phyloP scores from a whole-genome alignment of 2,888 invertebrate species.

The Chaetogeoica ovagalla region DNA sequence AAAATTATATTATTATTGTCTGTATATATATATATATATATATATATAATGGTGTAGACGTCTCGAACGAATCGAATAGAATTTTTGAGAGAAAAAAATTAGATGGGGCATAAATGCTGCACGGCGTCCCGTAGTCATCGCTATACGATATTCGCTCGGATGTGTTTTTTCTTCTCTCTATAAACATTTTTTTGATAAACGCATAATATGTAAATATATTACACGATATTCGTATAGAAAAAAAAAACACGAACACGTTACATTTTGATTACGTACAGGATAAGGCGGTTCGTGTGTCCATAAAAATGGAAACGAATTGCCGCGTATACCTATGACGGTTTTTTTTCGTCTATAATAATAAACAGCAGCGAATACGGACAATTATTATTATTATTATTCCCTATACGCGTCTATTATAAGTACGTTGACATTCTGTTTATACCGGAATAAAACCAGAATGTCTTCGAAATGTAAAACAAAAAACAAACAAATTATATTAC shows the following conservation, averaged over 20 bases:
- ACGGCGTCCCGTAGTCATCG: background rate
- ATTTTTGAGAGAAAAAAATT: background rate
- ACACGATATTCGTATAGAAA: background rate
- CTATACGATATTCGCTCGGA: background rate
- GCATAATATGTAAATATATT: background rate
- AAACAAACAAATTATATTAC: too few species aligned
- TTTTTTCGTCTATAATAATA: too few species aligned
- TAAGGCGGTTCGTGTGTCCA: conserved; percentile 4
- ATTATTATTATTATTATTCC: too few species aligned
- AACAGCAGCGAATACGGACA: too few species aligned
- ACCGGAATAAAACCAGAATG: too few species aligned
- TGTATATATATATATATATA: too few species aligned
- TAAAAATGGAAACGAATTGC: conserved; percentile 50
- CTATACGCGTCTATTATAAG: too few species aligned
- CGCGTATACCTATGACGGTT: too few species aligned
- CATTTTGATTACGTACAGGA: conserved; percentile 1
- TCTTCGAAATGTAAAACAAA: too few species aligned
- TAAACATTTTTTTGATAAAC: background rate
- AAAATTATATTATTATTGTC: background rate
- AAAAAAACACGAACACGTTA: background rate
- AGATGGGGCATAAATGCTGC: background rate
- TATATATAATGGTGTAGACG: too few species aligned
- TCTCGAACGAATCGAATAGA: background rate
- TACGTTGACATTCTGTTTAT: too few species aligned
- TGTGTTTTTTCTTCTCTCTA: background rate